Evolutionary conservation across 2,797 vertebrate species (phyloP).

Genomic region (Tinamus major): DNA sequence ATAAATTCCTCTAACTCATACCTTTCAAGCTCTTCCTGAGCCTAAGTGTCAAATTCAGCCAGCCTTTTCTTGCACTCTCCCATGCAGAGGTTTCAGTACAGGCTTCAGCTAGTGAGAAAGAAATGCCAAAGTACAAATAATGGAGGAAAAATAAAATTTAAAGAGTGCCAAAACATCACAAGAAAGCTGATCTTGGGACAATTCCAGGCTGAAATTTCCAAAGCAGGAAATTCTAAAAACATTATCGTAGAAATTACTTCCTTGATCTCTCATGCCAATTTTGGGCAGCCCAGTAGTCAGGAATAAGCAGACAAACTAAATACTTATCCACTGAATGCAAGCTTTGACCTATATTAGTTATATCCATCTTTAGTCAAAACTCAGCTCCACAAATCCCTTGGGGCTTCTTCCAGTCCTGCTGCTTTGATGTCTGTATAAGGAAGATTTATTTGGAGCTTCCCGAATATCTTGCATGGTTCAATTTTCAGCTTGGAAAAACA

Average conservation of each 20-base stretch:
- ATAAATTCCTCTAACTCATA: neutral
- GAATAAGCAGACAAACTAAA: conserved; percentile 20
- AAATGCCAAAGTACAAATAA: neutral
- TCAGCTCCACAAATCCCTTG: neutral
- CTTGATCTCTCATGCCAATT: conserved; percentile 12
- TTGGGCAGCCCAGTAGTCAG: neutral
- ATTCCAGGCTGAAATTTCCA: conserved; percentile 4
- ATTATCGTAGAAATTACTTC: neutral
- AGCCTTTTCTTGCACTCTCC: neutral
- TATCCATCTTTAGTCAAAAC: conserved; percentile 64
- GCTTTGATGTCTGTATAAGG: conserved; percentile 60
- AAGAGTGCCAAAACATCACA: neutral
- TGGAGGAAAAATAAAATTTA: neutral
- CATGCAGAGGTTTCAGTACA: neutral
- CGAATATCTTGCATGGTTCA: neutral
- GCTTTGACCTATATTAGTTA: conserved; percentile 17
- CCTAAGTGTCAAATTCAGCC: neutral
- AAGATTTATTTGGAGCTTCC: conserved; percentile 16
- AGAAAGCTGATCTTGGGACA: conserved; percentile 15
- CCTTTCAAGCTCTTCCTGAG: neutral
- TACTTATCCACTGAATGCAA: conserved; percentile 17
- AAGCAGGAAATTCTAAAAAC: conserved; percentile 40
- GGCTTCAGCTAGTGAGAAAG: neutral
- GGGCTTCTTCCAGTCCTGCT: neutral
- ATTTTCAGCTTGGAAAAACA: neutral